Evolutionary conservation across 2,888 invertebrate species (phyloP).

Genomic region (Pristionchus fissidentatus): DNA sequence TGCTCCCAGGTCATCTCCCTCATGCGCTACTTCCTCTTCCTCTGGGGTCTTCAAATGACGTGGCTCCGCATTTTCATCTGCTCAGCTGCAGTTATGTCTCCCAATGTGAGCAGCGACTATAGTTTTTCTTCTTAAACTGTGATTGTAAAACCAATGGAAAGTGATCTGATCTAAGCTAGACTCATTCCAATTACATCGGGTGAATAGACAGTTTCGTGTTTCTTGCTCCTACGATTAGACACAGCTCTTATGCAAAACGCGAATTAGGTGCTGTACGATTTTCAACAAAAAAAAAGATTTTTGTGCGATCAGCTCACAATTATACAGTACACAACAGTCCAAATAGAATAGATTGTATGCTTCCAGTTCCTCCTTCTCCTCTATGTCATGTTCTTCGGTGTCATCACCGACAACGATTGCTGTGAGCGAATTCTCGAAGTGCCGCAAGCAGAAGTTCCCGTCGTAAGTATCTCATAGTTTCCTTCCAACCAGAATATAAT

Average conservation of each 20-base stretch:
- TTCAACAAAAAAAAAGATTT: too few relatives aligned
- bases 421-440: constrained; percentile 45
- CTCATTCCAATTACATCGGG: too few relatives aligned
- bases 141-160: too few relatives aligned
- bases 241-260: too few relatives aligned
- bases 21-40: constrained; percentile 35
- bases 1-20: constrained; percentile 31
- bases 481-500: too few relatives aligned
- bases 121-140: too few relatives aligned
- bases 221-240: too few relatives aligned
- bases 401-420: constrained; percentile 31
- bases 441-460: neutral
- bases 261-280: too few relatives aligned
- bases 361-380: constrained; percentile 25
- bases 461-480: constrained; percentile 7
- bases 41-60: constrained; percentile 26
- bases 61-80: neutral
- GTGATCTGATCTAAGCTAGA: too few relatives aligned
- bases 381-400: constrained; percentile 46
- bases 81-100: constrained; percentile 2
- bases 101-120: constrained; percentile 14
- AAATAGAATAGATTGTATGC: neutral
- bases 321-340: too few relatives aligned
- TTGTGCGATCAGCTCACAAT: too few relatives aligned
- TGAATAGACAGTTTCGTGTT: neutral